These are phyloP conservation scores for Melieria omissa DNA, from an alignment of 2,888 invertebrate genomes.

Conservation along the genomic window DNA sequence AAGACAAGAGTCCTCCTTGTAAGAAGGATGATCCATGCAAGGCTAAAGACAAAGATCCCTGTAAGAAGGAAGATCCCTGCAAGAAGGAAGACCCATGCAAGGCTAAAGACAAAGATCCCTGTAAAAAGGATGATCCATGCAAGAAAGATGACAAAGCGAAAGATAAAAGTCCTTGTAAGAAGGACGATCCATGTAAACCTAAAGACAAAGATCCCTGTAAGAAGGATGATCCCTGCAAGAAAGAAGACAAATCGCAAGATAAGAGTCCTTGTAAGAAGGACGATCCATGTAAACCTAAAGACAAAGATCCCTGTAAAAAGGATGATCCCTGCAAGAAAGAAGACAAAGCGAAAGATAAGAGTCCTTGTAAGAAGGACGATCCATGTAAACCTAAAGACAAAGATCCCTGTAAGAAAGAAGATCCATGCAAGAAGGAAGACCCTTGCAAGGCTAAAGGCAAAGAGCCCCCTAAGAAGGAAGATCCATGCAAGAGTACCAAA, in stretches of 20 bases:
- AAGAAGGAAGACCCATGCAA: background rate
- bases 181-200: background rate
- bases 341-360: background rate
- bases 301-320: background rate
- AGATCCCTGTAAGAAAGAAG: conserved; percentile 7
- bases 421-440: background rate
- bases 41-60: background rate
- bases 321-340: conserved; percentile 15
- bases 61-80: background rate
- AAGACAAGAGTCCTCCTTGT: background rate
- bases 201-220: background rate
- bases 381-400: background rate
- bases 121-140: background rate
- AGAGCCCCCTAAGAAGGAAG: conserved; percentile 10
- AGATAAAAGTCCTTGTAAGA: background rate
- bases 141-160: background rate
- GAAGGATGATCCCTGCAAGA: background rate
- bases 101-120: background rate
- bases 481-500: background rate
- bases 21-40: background rate
- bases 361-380: background rate
- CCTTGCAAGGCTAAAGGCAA: too few relatives aligned
- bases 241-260: background rate
- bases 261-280: conserved; percentile 2
- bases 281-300: background rate